A percentile compares a stretch with the other conserved stretches of the same genome.
phyloP scores from a whole-genome alignment of 2,888 invertebrate species.

The Noctua janthina region DNA sequence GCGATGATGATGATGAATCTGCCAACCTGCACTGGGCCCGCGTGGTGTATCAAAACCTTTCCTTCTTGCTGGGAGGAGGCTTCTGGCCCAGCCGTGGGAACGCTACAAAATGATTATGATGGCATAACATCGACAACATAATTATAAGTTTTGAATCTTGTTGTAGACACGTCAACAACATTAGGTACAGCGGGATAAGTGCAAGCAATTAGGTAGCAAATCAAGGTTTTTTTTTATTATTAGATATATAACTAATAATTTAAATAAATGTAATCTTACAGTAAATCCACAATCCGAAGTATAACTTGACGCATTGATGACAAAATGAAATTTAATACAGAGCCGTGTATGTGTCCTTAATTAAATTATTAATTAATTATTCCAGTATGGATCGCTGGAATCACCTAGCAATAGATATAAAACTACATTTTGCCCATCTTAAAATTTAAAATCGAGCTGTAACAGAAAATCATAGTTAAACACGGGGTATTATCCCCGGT shows the following conservation, averaged over 20 bases:
- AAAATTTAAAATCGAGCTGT: conserved; percentile 61
- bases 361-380: not conserved
- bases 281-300: conserved; percentile 39
- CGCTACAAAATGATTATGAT: not conserved
- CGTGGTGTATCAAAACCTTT: not conserved
- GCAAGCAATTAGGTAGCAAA: not conserved
- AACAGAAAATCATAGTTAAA: conserved; percentile 25
- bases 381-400: not conserved
- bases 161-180: too few relatives aligned
- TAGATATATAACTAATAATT: too few relatives aligned
- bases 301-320: conserved; percentile 9
- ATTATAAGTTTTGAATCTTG: not conserved
- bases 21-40: not conserved
- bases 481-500: too few relatives aligned
- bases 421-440: conserved; percentile 3
- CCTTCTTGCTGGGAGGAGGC: not conserved
- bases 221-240: too few relatives aligned
- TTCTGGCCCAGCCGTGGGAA: not conserved
- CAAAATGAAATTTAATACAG: conserved; percentile 26
- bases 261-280: conserved; percentile 23
- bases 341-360: conserved; percentile 28
- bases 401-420: not conserved
- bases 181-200: not conserved
- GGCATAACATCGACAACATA: not conserved
- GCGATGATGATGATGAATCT: not conserved